A percentile compares a stretch with the other conserved stretches of the same genome.
These are phyloP conservation scores for Drosophila ezoana DNA, from an alignment of 2,888 invertebrate species.

Conservation along the genomic window DNA sequence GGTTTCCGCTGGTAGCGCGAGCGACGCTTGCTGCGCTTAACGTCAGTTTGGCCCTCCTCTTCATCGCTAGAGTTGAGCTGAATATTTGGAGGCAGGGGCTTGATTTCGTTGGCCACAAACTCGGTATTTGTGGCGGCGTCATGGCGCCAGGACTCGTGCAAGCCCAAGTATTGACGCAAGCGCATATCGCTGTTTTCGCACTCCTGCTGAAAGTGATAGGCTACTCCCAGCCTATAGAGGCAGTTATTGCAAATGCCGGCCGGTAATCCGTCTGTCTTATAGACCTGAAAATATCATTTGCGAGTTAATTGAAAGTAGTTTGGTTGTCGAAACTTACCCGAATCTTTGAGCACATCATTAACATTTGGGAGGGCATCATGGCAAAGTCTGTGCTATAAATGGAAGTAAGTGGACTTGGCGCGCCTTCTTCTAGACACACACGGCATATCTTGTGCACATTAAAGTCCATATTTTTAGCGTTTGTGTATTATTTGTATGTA, in stretches of 20 bases:
- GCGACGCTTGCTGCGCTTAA: conserved; percentile 78
- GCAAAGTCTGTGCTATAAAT: conserved; percentile 87
- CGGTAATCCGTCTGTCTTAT: conserved; percentile 87
- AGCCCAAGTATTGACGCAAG: conserved; percentile 87
- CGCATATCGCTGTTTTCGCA: conserved; percentile 87
- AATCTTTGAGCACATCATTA: conserved; percentile 87
- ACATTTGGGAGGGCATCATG: conserved; percentile 87
- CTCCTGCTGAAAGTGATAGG: conserved; percentile 88
- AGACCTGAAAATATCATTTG: conserved; percentile 69
- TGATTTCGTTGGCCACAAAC: conserved; percentile 47
- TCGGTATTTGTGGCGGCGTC: conserved; percentile 88
- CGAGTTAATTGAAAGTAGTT: not conserved
- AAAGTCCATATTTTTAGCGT: conserved; percentile 82
- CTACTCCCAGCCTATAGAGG: conserved; percentile 87
- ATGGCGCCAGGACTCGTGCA: conserved; percentile 82
- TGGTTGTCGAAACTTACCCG: conserved; percentile 83
- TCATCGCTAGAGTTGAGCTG: conserved; percentile 61
- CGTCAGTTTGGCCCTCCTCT: conserved; percentile 70
- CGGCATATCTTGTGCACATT: conserved; percentile 86
- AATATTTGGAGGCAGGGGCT: conserved; percentile 43
- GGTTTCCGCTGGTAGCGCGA: conserved; percentile 86
- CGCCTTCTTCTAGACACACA: conserved; percentile 87
- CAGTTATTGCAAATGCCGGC: conserved; percentile 88
- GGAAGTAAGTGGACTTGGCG: conserved; percentile 86
- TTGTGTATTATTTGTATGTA: conserved; percentile 22